Percentiles rank a stretch among this genome's conserved stretches.
Conservation (phyloP, 2,113 vertebrate genomes). For the Hydrolagus affinis region DNA sequence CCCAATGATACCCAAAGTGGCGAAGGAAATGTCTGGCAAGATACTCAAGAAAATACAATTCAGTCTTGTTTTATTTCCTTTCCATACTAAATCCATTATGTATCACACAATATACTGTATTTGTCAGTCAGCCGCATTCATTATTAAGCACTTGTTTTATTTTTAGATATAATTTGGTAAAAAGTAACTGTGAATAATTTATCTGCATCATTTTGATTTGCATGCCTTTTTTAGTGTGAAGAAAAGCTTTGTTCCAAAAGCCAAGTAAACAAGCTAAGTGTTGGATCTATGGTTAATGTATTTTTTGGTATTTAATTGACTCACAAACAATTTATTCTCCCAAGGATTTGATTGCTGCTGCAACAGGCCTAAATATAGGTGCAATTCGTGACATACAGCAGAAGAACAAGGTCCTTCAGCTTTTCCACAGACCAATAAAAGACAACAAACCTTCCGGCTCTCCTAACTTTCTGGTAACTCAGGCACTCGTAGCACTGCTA, state of each 20-base stretch:
- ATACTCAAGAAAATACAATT: background rate
- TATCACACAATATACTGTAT: background rate
- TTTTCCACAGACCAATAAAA: constrained; percentile 40
- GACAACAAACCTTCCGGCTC: constrained; percentile 46
- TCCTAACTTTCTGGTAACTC: constrained; percentile 61
- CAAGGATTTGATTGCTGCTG: constrained; percentile 62
- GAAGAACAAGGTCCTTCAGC: constrained; percentile 42
- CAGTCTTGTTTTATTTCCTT: background rate
- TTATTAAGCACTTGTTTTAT: background rate
- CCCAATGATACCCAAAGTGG: background rate
- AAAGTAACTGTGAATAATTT: background rate
- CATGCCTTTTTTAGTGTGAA: too few species aligned
- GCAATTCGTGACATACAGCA: constrained; percentile 51
- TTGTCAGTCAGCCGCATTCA: background rate
- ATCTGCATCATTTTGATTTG: background rate
- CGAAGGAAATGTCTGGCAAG: background rate
- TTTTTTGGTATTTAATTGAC: background rate
- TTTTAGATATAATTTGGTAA: background rate
- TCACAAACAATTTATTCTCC: background rate
- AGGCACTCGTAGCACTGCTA: constrained; percentile 61
- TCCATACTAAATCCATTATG: background rate
- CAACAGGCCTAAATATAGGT: constrained; percentile 55
- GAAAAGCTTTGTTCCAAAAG: background rate
- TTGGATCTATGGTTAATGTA: background rate
- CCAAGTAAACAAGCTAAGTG: background rate